Evolutionary conservation across 2,888 invertebrate genomes (phyloP).

Genomic region (Stegophylla sp.): DNA sequence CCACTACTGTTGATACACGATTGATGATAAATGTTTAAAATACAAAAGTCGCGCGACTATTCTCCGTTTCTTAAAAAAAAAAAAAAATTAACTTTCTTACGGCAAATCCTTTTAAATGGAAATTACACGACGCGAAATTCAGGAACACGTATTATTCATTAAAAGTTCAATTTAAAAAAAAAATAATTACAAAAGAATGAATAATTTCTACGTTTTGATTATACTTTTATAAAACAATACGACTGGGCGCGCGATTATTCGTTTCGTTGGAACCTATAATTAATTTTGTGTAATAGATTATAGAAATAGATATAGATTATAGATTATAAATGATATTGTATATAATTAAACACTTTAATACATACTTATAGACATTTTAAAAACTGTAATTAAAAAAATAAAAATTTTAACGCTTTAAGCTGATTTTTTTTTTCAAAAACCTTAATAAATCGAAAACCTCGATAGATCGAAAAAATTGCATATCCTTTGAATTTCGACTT

Average conservation of each 20-base stretch:
- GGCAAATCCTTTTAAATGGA: background rate
- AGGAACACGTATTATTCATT: slow-evolving; percentile 9
- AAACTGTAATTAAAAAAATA: too few species aligned
- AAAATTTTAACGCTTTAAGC: too few species aligned
- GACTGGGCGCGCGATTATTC: background rate
- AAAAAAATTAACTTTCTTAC: background rate
- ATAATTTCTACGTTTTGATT: background rate
- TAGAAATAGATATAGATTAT: too few species aligned
- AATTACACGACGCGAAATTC: background rate
- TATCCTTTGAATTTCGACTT: too few species aligned
- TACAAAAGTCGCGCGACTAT: background rate
- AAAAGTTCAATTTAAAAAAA: slow-evolving; percentile 2
- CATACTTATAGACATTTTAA: too few species aligned
- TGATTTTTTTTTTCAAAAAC: too few species aligned
- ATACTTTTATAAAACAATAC: background rate
- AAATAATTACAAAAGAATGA: slow-evolving; percentile 4
- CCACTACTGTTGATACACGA: background rate
- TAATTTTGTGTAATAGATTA: too few species aligned
- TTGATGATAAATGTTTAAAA: background rate
- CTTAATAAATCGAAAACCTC: too few species aligned
- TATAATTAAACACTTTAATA: too few species aligned
- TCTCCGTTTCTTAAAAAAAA: background rate
- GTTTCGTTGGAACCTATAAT: background rate
- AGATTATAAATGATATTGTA: too few species aligned
- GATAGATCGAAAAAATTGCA: too few species aligned